Conservation (phyloP, 2,113 vertebrate genomes). For the Alosa alosa region DNA sequence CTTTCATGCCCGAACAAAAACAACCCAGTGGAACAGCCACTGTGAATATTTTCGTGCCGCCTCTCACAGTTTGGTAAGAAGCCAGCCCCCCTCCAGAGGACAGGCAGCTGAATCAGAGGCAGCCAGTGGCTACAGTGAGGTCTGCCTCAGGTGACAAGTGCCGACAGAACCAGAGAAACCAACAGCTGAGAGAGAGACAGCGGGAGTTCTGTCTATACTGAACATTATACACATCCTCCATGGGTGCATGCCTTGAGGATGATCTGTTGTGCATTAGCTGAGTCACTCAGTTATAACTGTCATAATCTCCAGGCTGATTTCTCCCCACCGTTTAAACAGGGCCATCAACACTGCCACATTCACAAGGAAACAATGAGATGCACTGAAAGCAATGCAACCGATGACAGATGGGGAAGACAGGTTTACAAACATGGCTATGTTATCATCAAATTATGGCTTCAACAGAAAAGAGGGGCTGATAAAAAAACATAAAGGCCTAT, state of each 20-base stretch:
- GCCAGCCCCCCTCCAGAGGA: background rate
- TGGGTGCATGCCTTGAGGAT: background rate
- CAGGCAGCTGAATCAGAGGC: background rate
- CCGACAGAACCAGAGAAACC: background rate
- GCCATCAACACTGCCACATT: conserved; percentile 8
- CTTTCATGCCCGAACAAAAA: background rate
- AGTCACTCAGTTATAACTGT: background rate
- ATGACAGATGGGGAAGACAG: conserved; percentile 17
- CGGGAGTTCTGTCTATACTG: background rate
- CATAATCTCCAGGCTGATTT: background rate
- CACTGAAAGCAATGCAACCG: conserved; percentile 9
- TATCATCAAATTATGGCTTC: background rate
- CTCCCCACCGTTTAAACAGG: background rate
- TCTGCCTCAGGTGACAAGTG: background rate
- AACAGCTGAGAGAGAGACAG: background rate
- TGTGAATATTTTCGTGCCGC: background rate
- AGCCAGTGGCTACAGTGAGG: conserved; percentile 25
- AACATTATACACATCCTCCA: background rate
- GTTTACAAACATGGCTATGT: background rate
- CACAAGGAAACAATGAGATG: conserved; percentile 4
- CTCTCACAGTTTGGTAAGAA: background rate
- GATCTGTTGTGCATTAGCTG: background rate
- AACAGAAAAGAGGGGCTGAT: background rate
- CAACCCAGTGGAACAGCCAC: background rate
- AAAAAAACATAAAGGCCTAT: background rate